Evolutionary conservation across 2,113 vertebrate genomes (phyloP).

Genomic region (Bubo bubo): DNA sequence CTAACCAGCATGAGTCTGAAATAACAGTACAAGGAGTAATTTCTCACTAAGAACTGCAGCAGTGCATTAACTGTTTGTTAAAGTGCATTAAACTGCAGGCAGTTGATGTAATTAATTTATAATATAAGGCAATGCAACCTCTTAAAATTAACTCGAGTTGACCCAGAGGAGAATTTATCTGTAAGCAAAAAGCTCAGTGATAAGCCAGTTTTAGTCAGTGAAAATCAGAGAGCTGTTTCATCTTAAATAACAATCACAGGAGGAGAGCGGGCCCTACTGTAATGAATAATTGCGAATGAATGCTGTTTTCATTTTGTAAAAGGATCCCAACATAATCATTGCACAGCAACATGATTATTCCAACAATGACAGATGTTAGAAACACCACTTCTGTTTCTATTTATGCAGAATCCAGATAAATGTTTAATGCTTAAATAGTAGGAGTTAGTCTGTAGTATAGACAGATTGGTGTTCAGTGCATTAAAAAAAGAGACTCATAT

Average conservation of each 20-base stretch:
- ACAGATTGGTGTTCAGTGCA: background rate
- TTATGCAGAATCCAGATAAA: constrained; percentile 27
- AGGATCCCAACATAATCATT: constrained; percentile 11
- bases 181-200: constrained; percentile 14
- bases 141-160: constrained; percentile 50
- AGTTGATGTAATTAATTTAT: constrained; percentile 58
- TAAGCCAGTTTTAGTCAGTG: constrained; percentile 15
- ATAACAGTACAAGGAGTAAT: background rate
- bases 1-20: background rate
- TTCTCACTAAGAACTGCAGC: background rate
- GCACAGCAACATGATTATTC: constrained; percentile 16
- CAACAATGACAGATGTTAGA: constrained; percentile 6
- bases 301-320: constrained; percentile 38
- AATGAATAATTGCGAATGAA: constrained; percentile 37
- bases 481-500: background rate
- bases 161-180: constrained; percentile 3
- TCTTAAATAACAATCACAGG: constrained; percentile 39
- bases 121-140: constrained; percentile 12
- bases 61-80: constrained; percentile 10
- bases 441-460: background rate
- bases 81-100: background rate
- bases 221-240: background rate
- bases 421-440: background rate
- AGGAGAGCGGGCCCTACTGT: background rate
- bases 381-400: background rate